Conservation (phyloP, 2,797 vertebrate genomes). For the Silurus lanzhouensis region DNA sequence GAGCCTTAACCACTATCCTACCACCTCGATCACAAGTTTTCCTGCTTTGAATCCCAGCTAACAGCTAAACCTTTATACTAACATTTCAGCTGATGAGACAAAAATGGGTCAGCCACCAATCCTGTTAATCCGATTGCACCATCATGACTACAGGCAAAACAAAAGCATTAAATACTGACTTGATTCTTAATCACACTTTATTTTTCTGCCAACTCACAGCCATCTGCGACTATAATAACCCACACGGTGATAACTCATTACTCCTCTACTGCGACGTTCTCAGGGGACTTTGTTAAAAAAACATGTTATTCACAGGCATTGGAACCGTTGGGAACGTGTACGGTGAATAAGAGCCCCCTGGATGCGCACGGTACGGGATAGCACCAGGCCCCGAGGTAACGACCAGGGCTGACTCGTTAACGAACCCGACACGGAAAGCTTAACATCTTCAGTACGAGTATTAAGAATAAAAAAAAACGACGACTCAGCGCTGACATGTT, state of each 20-base stretch:
- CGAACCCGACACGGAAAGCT: not conserved
- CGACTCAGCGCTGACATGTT: not conserved
- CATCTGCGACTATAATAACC: constrained; percentile 33
- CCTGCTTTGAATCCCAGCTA: not conserved
- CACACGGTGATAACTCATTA: constrained; percentile 19
- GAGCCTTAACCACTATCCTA: no score
- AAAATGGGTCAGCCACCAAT: constrained; percentile 1
- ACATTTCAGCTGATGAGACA: constrained; percentile 15
- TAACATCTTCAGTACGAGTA: no score
- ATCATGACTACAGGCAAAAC: not conserved
- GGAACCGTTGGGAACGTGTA: constrained; percentile 21
- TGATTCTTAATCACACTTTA: not conserved
- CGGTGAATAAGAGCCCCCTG: not conserved
- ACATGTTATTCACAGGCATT: constrained; percentile 41
- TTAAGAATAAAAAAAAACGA: no score
- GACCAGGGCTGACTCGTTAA: not conserved
- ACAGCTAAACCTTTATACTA: not conserved
- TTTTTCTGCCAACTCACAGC: constrained; percentile 27
- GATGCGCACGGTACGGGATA: not conserved
- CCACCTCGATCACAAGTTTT: no score
- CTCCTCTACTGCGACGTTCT: constrained; percentile 5
- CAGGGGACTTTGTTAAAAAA: constrained; percentile 46
- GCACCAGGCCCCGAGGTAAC: not conserved
- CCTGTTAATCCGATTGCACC: constrained; percentile 22
- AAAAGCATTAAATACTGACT: not conserved